phyloP scores from a whole-genome alignment of 2,888 invertebrate genomes.

The Melinaea marsaeus region DNA sequence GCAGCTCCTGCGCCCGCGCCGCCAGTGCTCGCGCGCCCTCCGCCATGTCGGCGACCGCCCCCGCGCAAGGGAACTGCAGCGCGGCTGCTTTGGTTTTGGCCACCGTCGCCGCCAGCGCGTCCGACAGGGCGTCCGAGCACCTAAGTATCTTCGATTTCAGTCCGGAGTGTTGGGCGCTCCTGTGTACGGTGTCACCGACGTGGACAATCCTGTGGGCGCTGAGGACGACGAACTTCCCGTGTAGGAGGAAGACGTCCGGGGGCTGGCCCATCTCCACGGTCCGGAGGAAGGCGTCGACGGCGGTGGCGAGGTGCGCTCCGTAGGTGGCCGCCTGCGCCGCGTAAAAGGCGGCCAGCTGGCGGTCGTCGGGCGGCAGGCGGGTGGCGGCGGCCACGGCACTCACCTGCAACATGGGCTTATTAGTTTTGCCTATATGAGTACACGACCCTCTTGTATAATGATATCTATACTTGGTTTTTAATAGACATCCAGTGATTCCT shows the following conservation, averaged over 20 bases:
- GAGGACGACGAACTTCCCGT: slow-evolving; percentile 95
- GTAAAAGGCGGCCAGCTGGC: slow-evolving; percentile 91
- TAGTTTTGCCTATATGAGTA: too few relatives aligned
- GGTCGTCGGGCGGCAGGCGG: slow-evolving; percentile 85
- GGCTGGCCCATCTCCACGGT: slow-evolving; percentile 96
- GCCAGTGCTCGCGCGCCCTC: slow-evolving; percentile 92
- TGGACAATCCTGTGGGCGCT: slow-evolving; percentile 96
- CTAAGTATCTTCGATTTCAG: slow-evolving; percentile 84
- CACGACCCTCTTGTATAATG: too few relatives aligned
- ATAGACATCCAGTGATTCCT: too few relatives aligned
- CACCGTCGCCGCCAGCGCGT: slow-evolving; percentile 89
- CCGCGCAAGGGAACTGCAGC: slow-evolving; percentile 93
- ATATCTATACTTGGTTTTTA: too few relatives aligned
- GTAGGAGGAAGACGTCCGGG: slow-evolving; percentile 94
- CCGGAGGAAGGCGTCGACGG: slow-evolving; percentile 94
- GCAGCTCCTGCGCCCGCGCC: slow-evolving; percentile 88
- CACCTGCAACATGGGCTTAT: slow-evolving; percentile 42
- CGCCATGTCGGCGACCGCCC: slow-evolving; percentile 95
- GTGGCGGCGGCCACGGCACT: slow-evolving; percentile 75
- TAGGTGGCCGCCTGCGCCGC: slow-evolving; percentile 91
- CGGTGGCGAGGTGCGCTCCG: slow-evolving; percentile 89
- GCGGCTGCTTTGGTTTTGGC: slow-evolving; percentile 94
- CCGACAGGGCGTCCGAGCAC: slow-evolving; percentile 88
- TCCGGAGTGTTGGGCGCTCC: slow-evolving; percentile 87
- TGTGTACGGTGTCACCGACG: slow-evolving; percentile 95